A percentile compares a stretch with the other conserved stretches of the same genome.
phyloP scores from a whole-genome alignment of 2,113 vertebrate species.

The Poeciliopsis prolifica region DNA sequence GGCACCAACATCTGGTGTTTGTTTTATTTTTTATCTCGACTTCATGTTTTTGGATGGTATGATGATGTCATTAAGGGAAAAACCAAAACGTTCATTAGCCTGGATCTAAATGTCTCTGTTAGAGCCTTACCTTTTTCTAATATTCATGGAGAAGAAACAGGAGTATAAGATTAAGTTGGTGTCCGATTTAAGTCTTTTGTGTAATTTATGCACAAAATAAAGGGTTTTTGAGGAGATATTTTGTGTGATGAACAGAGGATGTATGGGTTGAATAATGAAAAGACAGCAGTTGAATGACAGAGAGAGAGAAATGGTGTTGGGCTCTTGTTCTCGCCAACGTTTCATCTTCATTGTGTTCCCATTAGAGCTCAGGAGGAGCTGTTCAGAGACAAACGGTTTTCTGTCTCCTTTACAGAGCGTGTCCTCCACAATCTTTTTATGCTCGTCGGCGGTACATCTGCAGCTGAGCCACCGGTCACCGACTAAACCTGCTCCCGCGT shows the following conservation, averaged over 20 bases:
- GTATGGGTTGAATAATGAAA: constrained; percentile 45
- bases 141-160: neutral
- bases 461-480: constrained; percentile 44
- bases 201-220: neutral
- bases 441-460: constrained; percentile 49
- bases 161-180: neutral
- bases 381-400: constrained; percentile 57
- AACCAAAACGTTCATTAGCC: no score
- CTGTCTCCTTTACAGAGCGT: constrained; percentile 42
- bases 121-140: neutral
- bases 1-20: no score
- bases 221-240: neutral
- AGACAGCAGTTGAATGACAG: constrained; percentile 76
- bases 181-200: neutral
- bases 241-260: constrained; percentile 1
- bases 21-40: no score
- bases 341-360: constrained; percentile 65
- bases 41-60: no score
- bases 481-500: constrained; percentile 6
- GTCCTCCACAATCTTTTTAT: constrained; percentile 54
- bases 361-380: constrained; percentile 34
- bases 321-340: constrained; percentile 53
- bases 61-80: no score
- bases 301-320: constrained; percentile 47
- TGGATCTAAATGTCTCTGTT: neutral